Conservation (phyloP, 2,113 vertebrate species). For the Antechinus stuartii region DNA sequence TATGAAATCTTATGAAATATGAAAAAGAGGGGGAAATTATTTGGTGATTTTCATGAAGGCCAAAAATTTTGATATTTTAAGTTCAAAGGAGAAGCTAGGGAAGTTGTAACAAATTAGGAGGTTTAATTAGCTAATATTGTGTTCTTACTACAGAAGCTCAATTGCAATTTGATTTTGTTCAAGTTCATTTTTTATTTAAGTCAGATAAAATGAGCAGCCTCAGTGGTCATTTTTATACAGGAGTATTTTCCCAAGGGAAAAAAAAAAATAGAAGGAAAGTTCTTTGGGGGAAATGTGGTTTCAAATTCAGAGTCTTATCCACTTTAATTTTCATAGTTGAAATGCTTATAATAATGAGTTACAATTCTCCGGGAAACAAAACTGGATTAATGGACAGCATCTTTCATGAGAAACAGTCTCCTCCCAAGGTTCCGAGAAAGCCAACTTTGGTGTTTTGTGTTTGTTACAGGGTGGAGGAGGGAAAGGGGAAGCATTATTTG, state of each 20-base stretch:
- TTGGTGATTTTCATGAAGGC: not conserved
- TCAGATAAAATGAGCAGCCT: not conserved
- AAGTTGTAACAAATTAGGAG: not conserved
- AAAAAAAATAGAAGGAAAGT: not conserved
- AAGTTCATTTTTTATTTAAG: not conserved
- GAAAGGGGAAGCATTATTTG: not conserved
- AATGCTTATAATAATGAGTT: slow-evolving; percentile 19
- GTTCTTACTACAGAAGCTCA: slow-evolving; percentile 19
- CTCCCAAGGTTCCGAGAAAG: not conserved
- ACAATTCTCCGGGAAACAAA: not conserved
- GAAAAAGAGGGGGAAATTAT: not conserved
- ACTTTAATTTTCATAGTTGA: not conserved
- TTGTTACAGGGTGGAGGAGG: not conserved
- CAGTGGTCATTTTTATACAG: not conserved
- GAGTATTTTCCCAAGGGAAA: not conserved
- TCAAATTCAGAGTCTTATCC: not conserved
- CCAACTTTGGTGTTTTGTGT: not conserved
- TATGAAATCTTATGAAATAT: not conserved
- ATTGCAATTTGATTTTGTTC: slow-evolving; percentile 6
- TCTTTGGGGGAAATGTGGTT: slow-evolving; percentile 1
- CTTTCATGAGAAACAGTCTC: not conserved
- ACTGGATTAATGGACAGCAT: not conserved
- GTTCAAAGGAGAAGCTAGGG: not conserved
- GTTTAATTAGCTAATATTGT: slow-evolving; percentile 5
- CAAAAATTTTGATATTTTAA: slow-evolving; percentile 14